Base-by-base conservation (phyloP, 1,140 invertebrate genomes). In the Drosophila lini region DNA sequence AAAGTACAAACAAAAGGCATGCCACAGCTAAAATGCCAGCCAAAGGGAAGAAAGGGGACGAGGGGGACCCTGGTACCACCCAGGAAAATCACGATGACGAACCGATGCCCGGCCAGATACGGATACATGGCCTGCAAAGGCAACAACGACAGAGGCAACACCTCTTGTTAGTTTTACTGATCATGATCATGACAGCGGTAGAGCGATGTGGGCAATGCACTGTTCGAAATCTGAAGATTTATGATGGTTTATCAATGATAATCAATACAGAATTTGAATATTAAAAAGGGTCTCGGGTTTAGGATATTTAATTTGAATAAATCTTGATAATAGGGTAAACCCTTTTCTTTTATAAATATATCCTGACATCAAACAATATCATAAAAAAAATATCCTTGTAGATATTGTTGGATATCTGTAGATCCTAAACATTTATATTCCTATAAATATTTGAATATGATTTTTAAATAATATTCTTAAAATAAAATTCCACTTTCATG, bases 131-230 rank as follows among this genome's bases (percentile, higher is more conserved):
- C 42, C 68, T 32, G 60, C 59, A 48, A 71, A 67, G 68, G 64
- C 34, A 80, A 71, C 74, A 82, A 86, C 83, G 83, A 88, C 83
- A 88, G 77, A 77, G 86, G 83, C 84, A 89, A 88, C 84, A 88
- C 84, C 84, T 88, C 85, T 81, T 88, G 84, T 88, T 88, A 89
- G 84, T 88, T 88, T 89, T 84, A 56, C 78, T 84, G 84, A 88
- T 88, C 84, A 88, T 88, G 84, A 88, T 88, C 80, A 65, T 58
- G 69, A 36, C 69, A 71, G 53, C 28, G 42, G 52, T n/a, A 25
- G 22, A 47, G 44, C 16, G 65, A 70, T 68, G 16, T 34, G 19
- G 8, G 6, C 32, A 19, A 34, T 67, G 22, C 42, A 36, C 52
- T 48, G 44, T 4, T 11, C 45, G n/a, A 73, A 71, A 58, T 1